Base-by-base conservation (phyloP, 2,113 vertebrate genomes). In the Parus major region DNA sequence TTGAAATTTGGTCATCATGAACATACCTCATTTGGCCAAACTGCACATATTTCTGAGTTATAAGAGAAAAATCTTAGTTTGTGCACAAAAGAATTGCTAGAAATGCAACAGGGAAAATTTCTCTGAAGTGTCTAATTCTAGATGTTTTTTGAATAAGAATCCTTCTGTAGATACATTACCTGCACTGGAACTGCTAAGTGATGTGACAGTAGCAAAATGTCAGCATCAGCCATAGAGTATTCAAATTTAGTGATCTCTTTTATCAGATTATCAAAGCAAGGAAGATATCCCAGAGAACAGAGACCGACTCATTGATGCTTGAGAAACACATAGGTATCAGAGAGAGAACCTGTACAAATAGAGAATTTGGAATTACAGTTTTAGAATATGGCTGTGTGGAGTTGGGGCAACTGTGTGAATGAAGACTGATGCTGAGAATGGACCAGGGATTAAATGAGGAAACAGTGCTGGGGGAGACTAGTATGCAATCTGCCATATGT, bases 401-500 rank as follows among this genome's bases (percentile, higher is more conserved):
- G 16, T 1, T 79, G 49, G 16, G 33, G 12, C 53, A 71, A 78
- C 14, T 49, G 36, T 78, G 56, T n/a, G 35, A 70, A 82, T 18
- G 70, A 81, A 81, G 27, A 46, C 36, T 25, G 33, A 47, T 13
- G 23, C 17, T 60, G 63, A 76, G 59, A 72, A 79, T 2, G 12
- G 12, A 52, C 14, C 31, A 52, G 12, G 28, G 23, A 57, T 15
- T 64, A 71, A 79, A 85, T 4, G 19, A 86, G 35, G 47, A 63
- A 55, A 47, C 9, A 59, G 11, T 71, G 25, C 71, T 25, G 20
- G 0, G 1, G 31, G 33, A 69, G 66, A 64, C 22, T 29, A 42
- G 18, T 27, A 47, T 7, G 17, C 1, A 1, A 44, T 44, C 53
- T 72, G 64, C 28, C 2, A 0, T 15, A 35, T 4, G 9, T 18